A percentile compares a stretch with the other conserved stretches of the same genome.
Evolutionary conservation across 2,113 vertebrate genomes (phyloP).

Genomic region (Azemiops feae): DNA sequence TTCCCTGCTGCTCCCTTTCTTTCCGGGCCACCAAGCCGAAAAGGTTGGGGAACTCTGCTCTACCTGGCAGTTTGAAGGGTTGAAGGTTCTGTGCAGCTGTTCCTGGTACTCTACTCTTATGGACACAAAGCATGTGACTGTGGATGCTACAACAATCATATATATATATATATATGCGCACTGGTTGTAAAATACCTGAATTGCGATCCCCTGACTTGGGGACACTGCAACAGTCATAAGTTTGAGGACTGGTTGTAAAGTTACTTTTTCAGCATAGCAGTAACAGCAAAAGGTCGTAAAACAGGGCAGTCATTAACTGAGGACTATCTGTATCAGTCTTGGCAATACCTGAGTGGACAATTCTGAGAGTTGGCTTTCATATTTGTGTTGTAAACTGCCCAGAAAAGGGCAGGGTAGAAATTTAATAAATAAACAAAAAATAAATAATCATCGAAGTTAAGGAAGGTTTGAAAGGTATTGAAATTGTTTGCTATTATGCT

Average conservation of each 20-base stretch:
- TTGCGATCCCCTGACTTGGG: not conserved
- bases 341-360: not conserved
- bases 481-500: no score
- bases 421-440: not conserved
- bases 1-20: no score
- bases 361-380: not conserved
- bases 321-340: not conserved
- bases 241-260: not conserved
- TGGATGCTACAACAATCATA: not conserved
- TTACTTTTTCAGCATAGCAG: not conserved
- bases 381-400: not conserved
- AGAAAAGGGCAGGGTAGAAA: not conserved
- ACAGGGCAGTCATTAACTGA: not conserved
- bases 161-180: no score
- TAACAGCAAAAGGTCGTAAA: not conserved
- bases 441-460: not conserved
- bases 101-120: not conserved
- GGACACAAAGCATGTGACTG: not conserved
- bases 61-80: not conserved
- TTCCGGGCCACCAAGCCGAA: no score
- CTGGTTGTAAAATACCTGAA: not conserved
- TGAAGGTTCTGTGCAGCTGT: not conserved
- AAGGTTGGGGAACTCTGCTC: no score
- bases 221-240: not conserved
- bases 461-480: not conserved